Evolutionary conservation across 2,888 invertebrate genomes (phyloP), one percentile per base, ranked within the genome.

Genomic region (Machimus rusticus): DNA sequence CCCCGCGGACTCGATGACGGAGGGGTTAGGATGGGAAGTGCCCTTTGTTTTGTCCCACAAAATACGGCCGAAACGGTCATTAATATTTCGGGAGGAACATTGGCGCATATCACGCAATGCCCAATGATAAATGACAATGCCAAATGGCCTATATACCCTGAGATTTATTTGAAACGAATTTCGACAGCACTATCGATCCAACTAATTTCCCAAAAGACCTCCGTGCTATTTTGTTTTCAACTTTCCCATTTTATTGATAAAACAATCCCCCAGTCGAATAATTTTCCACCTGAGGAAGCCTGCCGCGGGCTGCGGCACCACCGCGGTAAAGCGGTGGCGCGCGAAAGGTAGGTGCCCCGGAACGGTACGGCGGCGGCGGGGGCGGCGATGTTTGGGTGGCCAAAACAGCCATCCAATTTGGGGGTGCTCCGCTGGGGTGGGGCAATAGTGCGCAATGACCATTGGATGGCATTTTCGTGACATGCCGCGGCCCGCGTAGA

Each of bases 361-460:
- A 51, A 16, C 51, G 51, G n/a, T 51, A n/a, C 51, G 51, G 8
- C 5, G n/a, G 51, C n/a, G n/a, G 51, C 51, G 51, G 43, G 43
- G n/a, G n/a, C 55, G 55, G 55, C 19, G 3, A 66, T 82, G 82
- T 84, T 84, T 84, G 84, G 84, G 84, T 66, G 84, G 66, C 84
- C 81, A 81, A 51, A 81, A 81, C 81, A 81, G 37, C 28, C 81
- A 51, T 81, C 66, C 28, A 66, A 66, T 12, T 66, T 28, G 66
- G 66, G 66, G 66, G 23, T 19, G 23, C 28, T 51, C 51, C 34
- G 16, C 16, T 81, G 39, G 51, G 51, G 76, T 55, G 57, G 66
- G 57, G 46, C n/a, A 87, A 87, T 87, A 87, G 86, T 88, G 88
- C 88, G 88, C 88, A 86, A 81, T 88, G 88, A 88, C 88, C 88